Evolutionary conservation across 2,797 vertebrate species (phyloP), one percentile per base, ranked within the genome.

Genomic region (Setipinna tenuifilis): DNA sequence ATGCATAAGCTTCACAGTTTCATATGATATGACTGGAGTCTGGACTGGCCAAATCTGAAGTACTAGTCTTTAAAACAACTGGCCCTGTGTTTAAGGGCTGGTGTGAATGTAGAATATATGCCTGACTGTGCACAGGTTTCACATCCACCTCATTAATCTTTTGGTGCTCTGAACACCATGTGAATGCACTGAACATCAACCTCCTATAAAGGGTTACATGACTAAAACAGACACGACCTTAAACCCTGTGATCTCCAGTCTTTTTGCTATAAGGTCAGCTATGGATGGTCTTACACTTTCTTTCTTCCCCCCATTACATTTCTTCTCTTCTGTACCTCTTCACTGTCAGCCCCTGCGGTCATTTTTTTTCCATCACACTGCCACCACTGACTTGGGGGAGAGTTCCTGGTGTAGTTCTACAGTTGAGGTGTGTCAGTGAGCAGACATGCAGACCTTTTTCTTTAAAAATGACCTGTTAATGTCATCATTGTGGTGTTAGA

Each of bases 211-310:
- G 28, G 28, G 28, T 28, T 71, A 71, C 25, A 35, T 28, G 16
- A 31, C 23, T 68, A 21, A 68, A 68, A 28, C 12, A 71, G 25
- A 71, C 65, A 71, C 17, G 17, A 14, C 16, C 25, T 44, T 11
- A 3, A 54, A 9, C 71, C 16, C 16, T 75, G 31, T 19, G 17
- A 21, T 78, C 71, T 78, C 35, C 71, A 78, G 31, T 44, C 71
- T 6, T 78, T 78, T 41, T 17, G 68, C 68, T 41, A 41, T 78
- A 44, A 78, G 71, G 71, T 78, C 71, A 78, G 71, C 35, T 6
- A 3, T n/a, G 35, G 71, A 78, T 44, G 14, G 31, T 44, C 44
- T 17, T 44, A 19, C 0, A 12, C 19, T 9, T 78, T 35, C 17
- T 21, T 78, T 41, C 35, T 78, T 44, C 1, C 71, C 35, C 16